Percentiles rank a stretch among this genome's conserved stretches.
phyloP scores from a whole-genome alignment of 2,888 invertebrate species.

The Clostera curtula region DNA sequence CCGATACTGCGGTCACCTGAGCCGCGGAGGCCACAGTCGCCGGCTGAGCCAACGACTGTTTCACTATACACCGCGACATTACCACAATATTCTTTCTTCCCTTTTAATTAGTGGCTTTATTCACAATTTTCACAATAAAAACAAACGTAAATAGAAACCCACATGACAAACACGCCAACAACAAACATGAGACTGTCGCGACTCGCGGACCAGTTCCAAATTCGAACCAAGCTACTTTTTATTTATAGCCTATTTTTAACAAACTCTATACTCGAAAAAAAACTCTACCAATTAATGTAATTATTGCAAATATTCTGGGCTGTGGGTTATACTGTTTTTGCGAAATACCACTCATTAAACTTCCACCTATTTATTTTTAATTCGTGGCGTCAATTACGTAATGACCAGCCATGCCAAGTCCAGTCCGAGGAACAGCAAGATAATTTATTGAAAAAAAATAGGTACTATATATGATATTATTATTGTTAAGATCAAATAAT shows the following conservation, averaged over 20 bases:
- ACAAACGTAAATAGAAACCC: constrained; percentile 23
- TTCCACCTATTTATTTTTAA: constrained; percentile 74
- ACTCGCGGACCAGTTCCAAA: constrained; percentile 64
- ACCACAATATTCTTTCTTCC: constrained; percentile 26
- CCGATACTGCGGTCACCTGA: constrained; percentile 26
- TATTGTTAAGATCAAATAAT: no score
- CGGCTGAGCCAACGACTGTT: constrained; percentile 57
- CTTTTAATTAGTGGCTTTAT: constrained; percentile 21
- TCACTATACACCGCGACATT: constrained; percentile 70
- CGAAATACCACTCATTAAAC: no score
- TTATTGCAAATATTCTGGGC: no score
- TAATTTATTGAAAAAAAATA: no score
- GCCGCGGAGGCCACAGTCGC: constrained; percentile 29
- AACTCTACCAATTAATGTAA: no score
- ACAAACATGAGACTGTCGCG: constrained; percentile 71
- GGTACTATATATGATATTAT: no score
- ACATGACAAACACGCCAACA: constrained; percentile 47
- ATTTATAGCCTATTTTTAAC: no score
- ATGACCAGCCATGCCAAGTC: no score
- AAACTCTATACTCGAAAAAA: no score
- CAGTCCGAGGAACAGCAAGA: no score
- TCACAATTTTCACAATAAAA: constrained; percentile 18
- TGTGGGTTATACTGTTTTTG: no score
- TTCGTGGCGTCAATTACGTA: constrained; percentile 62
- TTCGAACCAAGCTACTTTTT: no score